phyloP scores from a whole-genome alignment of 2,888 invertebrate genomes.

The Phortica magna region DNA sequence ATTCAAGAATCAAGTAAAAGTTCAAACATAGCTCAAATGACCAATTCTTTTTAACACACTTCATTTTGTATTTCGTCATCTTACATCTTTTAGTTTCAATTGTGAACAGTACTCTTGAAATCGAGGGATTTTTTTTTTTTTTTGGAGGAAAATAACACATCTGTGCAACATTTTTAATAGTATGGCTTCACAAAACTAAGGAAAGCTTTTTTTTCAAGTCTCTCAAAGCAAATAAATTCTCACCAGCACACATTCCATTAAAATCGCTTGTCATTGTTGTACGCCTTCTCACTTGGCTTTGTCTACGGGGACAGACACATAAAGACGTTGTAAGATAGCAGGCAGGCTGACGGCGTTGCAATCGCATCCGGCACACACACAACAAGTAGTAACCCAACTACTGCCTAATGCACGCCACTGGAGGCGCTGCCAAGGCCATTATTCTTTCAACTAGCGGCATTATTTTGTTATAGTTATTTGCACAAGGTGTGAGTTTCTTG shows the following conservation, averaged over 20 bases:
- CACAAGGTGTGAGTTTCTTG: constrained; percentile 11
- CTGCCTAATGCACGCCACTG: constrained; percentile 7
- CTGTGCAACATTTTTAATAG: background rate
- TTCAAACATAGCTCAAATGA: too few relatives aligned
- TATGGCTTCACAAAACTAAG: background rate
- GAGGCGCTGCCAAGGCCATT: constrained; percentile 26
- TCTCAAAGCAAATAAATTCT: constrained; percentile 35
- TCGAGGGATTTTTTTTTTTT: background rate
- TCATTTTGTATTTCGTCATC: too few relatives aligned
- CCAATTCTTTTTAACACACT: too few relatives aligned
- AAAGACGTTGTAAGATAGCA: constrained; percentile 28
- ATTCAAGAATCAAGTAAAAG: too few relatives aligned
- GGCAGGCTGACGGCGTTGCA: background rate
- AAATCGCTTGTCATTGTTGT: constrained; percentile 74
- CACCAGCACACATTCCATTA: constrained; percentile 65
- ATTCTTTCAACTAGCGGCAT: constrained; percentile 21
- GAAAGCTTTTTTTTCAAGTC: background rate
- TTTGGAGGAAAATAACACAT: background rate
- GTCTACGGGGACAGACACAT: constrained; percentile 51
- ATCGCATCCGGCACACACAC: background rate
- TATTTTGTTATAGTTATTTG: constrained; percentile 17
- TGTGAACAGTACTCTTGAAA: background rate
- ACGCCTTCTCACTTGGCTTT: background rate
- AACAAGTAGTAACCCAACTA: background rate
- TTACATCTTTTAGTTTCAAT: background rate